phyloP scores from a whole-genome alignment of 2,113 vertebrate genomes.

The Ammodytes marinus region DNA sequence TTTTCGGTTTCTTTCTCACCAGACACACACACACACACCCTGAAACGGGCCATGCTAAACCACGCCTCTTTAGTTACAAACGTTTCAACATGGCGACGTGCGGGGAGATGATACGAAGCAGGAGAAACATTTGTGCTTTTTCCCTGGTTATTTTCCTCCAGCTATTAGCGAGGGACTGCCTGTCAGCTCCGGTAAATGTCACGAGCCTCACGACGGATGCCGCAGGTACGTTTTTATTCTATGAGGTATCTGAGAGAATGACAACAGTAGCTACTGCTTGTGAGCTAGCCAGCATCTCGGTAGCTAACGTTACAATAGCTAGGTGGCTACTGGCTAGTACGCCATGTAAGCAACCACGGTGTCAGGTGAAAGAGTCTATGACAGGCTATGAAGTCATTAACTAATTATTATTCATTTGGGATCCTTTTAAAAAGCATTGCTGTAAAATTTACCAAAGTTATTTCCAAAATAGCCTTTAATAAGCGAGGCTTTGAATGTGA shows the following conservation, averaged over 20 bases:
- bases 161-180: constrained; percentile 29
- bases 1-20: too few species aligned
- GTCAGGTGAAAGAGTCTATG: background rate
- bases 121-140: constrained; percentile 30
- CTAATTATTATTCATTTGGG: background rate
- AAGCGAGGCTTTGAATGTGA: background rate
- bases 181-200: rapidly evolving
- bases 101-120: constrained; percentile 47
- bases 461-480: background rate
- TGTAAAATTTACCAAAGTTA: background rate
- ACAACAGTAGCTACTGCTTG: background rate
- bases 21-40: background rate
- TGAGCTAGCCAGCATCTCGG: constrained; percentile 9
- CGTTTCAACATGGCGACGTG: constrained; percentile 80
- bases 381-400: background rate
- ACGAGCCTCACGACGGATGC: rapidly evolving
- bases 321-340: constrained; percentile 16
- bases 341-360: constrained; percentile 9
- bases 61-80: constrained; percentile 44
- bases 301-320: constrained; percentile 19
- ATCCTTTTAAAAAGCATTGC: rapidly evolving
- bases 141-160: constrained; percentile 56
- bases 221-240: constrained; percentile 37
- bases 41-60: background rate
- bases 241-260: background rate